A percentile compares a stretch with the other conserved stretches of the same genome.
phyloP scores from a whole-genome alignment of 2,888 invertebrate genomes.

The Agonopterix heracliana region DNA sequence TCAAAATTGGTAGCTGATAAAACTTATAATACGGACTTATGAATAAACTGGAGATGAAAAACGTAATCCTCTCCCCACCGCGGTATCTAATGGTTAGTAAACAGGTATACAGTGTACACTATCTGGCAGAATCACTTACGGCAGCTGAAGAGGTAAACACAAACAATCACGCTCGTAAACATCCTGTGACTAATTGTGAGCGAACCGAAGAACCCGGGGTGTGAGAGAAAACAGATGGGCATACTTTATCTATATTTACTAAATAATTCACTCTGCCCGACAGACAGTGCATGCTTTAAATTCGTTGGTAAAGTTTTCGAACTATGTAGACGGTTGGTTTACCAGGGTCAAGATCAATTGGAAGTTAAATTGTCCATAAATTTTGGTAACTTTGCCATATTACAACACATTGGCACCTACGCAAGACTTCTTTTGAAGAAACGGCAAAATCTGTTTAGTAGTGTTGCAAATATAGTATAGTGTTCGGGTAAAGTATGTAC shows the following conservation, averaged over 20 bases:
- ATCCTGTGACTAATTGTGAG: constrained; percentile 54
- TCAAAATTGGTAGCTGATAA: no score
- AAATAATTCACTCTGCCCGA: constrained; percentile 18
- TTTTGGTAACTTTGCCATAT: no score
- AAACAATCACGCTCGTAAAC: constrained; percentile 36
- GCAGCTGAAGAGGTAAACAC: constrained; percentile 27
- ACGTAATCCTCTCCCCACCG: neutral
- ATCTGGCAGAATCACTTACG: constrained; percentile 18
- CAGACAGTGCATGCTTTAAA: constrained; percentile 3
- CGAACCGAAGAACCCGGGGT: constrained; percentile 14
- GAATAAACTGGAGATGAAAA: neutral
- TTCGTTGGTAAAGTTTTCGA: constrained; percentile 3
- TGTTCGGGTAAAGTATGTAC: no score
- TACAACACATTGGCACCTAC: no score
- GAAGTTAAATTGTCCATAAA: no score
- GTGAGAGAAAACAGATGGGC: constrained; percentile 52
- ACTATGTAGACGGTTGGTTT: neutral
- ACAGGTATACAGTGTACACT: constrained; percentile 6
- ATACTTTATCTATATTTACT: constrained; percentile 41
- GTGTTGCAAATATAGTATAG: no score
- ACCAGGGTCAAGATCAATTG: constrained; percentile 5
- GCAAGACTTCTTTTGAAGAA: no score
- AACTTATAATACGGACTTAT: no score
- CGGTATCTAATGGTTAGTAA: constrained; percentile 4
- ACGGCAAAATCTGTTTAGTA: no score